phyloP scores from a whole-genome alignment of 37 sponge, comb jelly and placozoan genomes.

The Theonella swinhoei region DNA sequence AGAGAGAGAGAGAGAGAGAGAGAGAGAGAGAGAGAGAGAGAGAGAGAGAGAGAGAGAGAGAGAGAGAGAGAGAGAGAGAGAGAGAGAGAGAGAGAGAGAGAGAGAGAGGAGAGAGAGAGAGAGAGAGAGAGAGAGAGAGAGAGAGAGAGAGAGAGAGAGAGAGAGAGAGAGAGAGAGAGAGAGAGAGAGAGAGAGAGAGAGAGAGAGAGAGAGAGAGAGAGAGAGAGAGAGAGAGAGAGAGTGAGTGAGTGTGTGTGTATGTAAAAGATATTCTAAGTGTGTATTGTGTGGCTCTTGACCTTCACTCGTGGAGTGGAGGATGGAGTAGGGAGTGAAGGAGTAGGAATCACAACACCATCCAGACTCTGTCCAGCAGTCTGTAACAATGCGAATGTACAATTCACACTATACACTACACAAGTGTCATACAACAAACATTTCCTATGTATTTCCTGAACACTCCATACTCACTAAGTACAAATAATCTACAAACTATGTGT shows the following conservation, averaged over 20 bases:
- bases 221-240: slow-evolving; percentile 38
- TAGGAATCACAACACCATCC: not conserved
- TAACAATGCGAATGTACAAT: not conserved
- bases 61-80: slow-evolving; percentile 22
- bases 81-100: slow-evolving; percentile 22
- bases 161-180: slow-evolving; percentile 34
- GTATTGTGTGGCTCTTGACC: not conserved
- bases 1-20: not conserved
- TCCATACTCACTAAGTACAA: too few species aligned
- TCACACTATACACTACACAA: too few species aligned
- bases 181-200: slow-evolving; percentile 25
- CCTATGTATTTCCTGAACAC: too few species aligned
- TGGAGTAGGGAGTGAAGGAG: slow-evolving; percentile 22
- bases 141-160: slow-evolving; percentile 22
- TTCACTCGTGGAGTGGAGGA: slow-evolving; percentile 13
- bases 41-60: not conserved
- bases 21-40: not conserved
- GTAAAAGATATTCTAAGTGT: not conserved
- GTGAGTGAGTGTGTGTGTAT: not conserved
- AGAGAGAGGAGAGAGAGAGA: slow-evolving; percentile 17
- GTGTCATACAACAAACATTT: too few species aligned
- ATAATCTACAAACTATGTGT: too few species aligned
- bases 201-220: slow-evolving; percentile 37
- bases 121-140: slow-evolving; percentile 17
- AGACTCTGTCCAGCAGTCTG: slow-evolving; percentile 36